A percentile compares a stretch with the other conserved stretches of the same genome.
phyloP scores from a whole-genome alignment of 2,888 invertebrate species.

The Rugalucina vietnamica region DNA sequence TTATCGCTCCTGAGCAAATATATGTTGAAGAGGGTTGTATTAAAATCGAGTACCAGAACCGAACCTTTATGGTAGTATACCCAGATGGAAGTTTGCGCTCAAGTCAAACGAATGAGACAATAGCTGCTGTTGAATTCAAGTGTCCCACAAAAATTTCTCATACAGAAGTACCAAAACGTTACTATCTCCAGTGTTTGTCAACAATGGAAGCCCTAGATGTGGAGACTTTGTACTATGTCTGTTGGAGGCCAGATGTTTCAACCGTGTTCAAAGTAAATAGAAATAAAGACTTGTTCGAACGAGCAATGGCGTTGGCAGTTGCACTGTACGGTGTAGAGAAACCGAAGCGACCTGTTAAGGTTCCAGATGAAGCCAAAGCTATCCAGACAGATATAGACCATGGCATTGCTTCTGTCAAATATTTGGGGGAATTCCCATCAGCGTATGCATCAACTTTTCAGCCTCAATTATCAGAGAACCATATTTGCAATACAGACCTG shows the following conservation, averaged over 20 bases:
- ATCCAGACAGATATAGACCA: too few species aligned
- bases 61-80: slow-evolving; percentile 44
- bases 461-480: too few species aligned
- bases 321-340: too few species aligned
- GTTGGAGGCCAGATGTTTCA: slow-evolving; percentile 33
- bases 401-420: too few species aligned
- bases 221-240: slow-evolving; percentile 21
- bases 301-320: neutral
- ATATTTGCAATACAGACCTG: too few species aligned
- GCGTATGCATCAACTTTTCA: too few species aligned
- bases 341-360: too few species aligned
- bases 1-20: slow-evolving; percentile 18
- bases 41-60: neutral
- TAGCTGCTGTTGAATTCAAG: slow-evolving; percentile 47
- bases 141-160: slow-evolving; percentile 34
- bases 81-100: slow-evolving; percentile 52
- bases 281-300: neutral
- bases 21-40: slow-evolving; percentile 50
- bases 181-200: slow-evolving; percentile 35
- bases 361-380: too few species aligned
- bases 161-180: slow-evolving; percentile 20
- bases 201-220: slow-evolving; percentile 39
- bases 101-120: neutral
- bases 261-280: slow-evolving; percentile 14
- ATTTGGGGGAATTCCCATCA: too few species aligned